A percentile compares a stretch with the other conserved stretches of the same genome.
Evolutionary conservation across 2,797 vertebrate genomes (phyloP).

Genomic region (Parotocinclus haroldoi): DNA sequence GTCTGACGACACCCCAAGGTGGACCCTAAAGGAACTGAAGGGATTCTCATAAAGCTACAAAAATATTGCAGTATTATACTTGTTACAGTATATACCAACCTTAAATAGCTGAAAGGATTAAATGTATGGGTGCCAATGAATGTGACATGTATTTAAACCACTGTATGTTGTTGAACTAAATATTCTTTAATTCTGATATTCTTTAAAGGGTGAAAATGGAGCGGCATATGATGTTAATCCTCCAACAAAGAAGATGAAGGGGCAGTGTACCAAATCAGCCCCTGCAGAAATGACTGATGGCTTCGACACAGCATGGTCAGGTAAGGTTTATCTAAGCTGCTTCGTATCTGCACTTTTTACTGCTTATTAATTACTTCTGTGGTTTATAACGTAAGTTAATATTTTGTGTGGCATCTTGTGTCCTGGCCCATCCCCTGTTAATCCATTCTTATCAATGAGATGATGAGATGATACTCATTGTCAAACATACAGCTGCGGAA

Average conservation of each 20-base stretch:
- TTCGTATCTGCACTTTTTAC: background rate
- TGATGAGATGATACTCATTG: background rate
- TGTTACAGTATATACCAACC: too few species aligned
- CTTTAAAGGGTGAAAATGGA: constrained; percentile 53
- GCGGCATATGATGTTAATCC: constrained; percentile 45
- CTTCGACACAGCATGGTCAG: constrained; percentile 55
- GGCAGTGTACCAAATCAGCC: constrained; percentile 16
- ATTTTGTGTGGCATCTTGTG: too few species aligned
- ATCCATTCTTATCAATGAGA: too few species aligned
- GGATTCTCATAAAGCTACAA: too few species aligned
- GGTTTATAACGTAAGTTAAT: too few species aligned
- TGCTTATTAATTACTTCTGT: background rate
- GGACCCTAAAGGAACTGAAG: too few species aligned
- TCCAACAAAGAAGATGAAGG: constrained; percentile 58
- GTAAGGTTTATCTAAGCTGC: constrained; percentile 37
- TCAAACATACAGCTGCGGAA: background rate
- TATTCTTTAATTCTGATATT: too few species aligned
- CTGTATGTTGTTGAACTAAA: background rate
- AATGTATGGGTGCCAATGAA: background rate
- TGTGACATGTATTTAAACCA: background rate
- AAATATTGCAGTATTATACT: too few species aligned
- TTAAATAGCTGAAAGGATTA: too few species aligned
- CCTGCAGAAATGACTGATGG: constrained; percentile 34
- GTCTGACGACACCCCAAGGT: too few species aligned
- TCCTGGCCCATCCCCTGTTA: too few species aligned